Evolutionary conservation across 2,797 vertebrate species (phyloP).

Genomic region (Knipowitschia caucasica): DNA sequence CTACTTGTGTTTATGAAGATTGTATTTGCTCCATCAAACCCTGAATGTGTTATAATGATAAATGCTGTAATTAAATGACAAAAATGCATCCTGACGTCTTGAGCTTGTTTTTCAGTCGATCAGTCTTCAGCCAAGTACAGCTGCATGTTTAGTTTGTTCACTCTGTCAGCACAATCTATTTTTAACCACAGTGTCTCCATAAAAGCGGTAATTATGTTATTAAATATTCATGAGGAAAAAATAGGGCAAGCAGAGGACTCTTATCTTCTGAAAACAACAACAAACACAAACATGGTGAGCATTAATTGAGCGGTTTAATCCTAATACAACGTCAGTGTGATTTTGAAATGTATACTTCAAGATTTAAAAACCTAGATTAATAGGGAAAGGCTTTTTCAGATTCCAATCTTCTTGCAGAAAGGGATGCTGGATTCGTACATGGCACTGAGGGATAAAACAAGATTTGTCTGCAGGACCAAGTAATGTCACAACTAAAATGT

Average conservation of each 20-base stretch:
- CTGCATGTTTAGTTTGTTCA: slow-evolving; percentile 32
- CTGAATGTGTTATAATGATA: slow-evolving; percentile 42
- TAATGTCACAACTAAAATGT: slow-evolving; percentile 24
- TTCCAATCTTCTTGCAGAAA: slow-evolving; percentile 13
- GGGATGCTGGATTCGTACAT: slow-evolving; percentile 4
- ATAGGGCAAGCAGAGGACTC: neutral
- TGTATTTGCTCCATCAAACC: neutral
- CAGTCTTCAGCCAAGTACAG: slow-evolving; percentile 1
- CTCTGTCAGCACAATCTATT: slow-evolving; percentile 21
- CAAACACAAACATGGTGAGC: too few relatives aligned
- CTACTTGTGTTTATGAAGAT: slow-evolving; percentile 5
- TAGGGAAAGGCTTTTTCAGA: slow-evolving; percentile 1
- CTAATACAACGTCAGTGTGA: slow-evolving; percentile 1
- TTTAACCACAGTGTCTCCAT: neutral
- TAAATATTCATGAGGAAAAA: slow-evolving; percentile 4
- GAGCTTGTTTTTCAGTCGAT: slow-evolving; percentile 8
- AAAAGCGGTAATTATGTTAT: neutral
- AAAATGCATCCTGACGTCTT: slow-evolving; percentile 22
- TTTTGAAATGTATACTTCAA: slow-evolving; percentile 17
- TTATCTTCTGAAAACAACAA: neutral
- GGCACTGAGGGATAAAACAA: neutral
- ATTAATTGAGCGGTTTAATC: too few relatives aligned
- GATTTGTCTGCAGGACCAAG: neutral
- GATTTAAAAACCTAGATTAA: neutral
- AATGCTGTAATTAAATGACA: slow-evolving; percentile 61